Evolutionary conservation across 1,140 invertebrate genomes (phyloP), one percentile per base, ranked within the genome.

Genomic region (Varroa destructor): DNA sequence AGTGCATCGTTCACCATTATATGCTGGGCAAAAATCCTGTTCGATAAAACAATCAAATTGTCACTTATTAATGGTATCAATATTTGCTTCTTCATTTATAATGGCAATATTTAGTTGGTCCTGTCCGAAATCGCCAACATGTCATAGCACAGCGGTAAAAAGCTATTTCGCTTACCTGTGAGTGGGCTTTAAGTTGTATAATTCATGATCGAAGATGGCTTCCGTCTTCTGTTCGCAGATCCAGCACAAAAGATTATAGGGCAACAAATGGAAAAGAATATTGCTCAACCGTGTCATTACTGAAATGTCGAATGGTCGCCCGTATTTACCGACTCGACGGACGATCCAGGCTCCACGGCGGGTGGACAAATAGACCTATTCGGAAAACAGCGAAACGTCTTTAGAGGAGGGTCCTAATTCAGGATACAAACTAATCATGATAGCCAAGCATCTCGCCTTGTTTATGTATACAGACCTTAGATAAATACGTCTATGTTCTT

Each of bases 1-100:
- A 85, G 75, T 36, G 82, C 81, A 74, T 84, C 83, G 74, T 84
- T 84, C n/a, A 84, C 81, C 56, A 81, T 84, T 1, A 82, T 81
- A 75, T 85, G 83, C 57, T 83, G 82, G 8, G 77, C 75, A 37
- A 79, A 77, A 10, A 81, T 73, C 40, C 61, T 67, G 61, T 37
- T 4, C 40, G 2, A 37, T 2, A 67, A 40, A 40, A 37, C 40
- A 14, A n/a, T 5, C 10, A 37, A 67, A 37, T 36, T 40, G 37
- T 67, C 25, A 58, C 12, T 37, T 2, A 58, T 5, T 25, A 58
- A 37, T 40, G 57, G 57, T 25, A 58, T 12, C 55, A 56, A 56
- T 56, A 56, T n/a, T 12, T 56, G 55, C 55, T n/a, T 12, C n/a
- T 12, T 56, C 55, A n/a, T 12, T 56, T n/a, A 56, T n/a, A 56